Base-by-base conservation (phyloP, 2,888 invertebrate species). In the Troides oblongomaculatus region DNA sequence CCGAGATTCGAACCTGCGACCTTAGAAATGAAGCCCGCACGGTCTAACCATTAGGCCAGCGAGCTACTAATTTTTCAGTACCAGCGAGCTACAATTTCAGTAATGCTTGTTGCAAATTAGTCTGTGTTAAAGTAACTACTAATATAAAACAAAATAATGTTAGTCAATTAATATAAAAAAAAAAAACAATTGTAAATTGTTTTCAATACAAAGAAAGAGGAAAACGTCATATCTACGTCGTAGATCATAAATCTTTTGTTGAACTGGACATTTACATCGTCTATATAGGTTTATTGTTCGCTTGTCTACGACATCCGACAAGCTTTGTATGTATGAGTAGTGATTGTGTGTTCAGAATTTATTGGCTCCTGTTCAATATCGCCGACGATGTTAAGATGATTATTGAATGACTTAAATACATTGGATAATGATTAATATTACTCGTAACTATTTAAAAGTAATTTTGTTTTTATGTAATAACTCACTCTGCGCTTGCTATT, bases 221-320 rank as follows among this genome's bases (percentile, higher is more conserved):
- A 30, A 30, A 30, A 30, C 1, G 39, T 39, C 10, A 0, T 39
- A 39, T 8, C 6, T 39, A 39, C 39, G 17, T 50, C 4, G 10
- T 50, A 50, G 5, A 18, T 64, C n/a, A 36, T 56, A 64, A 64
- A 56, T 64, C 56, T 36, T n/a, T 36, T 14, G 56, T 36, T 53
- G 23, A 64, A n/a, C 53, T 21, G 64, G 57, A 64, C 57, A 64
- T 64, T 64, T 64, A 58, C 64, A 64, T 56, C 39, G 25, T 23
- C 23, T 39, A 21, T 64, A 39, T 23, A 57, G 23, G 30, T 14
- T 67, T 67, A 62, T 67, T 67, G 67, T 62, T 62, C 62, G 56
- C 39, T 18, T 62, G 67, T 67, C 43, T n/a, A 57, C 62, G 62
- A 67, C 62, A 67, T 67, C 62, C 57, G 62, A 62, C 62, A 67